phyloP scores from a whole-genome alignment of 2,113 vertebrate genomes.

The Xiphophorus hellerii region DNA sequence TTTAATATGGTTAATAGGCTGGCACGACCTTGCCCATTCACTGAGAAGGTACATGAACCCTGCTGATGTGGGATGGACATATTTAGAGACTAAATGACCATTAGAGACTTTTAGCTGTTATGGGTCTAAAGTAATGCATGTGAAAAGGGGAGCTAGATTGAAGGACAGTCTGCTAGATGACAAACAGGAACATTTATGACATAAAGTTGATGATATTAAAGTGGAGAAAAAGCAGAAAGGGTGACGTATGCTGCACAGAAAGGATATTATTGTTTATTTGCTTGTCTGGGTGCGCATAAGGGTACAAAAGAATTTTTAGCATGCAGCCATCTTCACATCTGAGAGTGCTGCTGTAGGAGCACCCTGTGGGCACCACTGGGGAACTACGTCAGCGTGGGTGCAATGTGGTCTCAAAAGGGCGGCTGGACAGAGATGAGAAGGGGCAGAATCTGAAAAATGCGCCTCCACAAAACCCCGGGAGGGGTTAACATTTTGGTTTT shows the following conservation, averaged over 20 bases:
- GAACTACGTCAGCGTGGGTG: constrained; percentile 74
- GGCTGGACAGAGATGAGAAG: constrained; percentile 49
- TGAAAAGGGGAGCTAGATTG: constrained; percentile 39
- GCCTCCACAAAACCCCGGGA: constrained; percentile 68
- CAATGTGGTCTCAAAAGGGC: constrained; percentile 54
- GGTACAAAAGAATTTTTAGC: constrained; percentile 46
- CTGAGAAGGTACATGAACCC: constrained; percentile 74
- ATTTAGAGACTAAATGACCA: constrained; percentile 77
- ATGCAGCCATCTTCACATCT: constrained; percentile 66
- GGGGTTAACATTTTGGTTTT: constrained; percentile 86
- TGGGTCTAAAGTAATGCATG: constrained; percentile 63
- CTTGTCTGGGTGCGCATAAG: constrained; percentile 53
- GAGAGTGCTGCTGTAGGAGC: constrained; percentile 66
- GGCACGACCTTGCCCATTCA: constrained; percentile 83
- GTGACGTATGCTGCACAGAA: constrained; percentile 47
- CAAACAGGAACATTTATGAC: constrained; percentile 50
- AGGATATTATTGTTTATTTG: constrained; percentile 56
- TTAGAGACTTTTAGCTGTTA: constrained; percentile 67
- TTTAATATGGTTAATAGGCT: constrained; percentile 85
- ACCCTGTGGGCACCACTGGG: constrained; percentile 48
- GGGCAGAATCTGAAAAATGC: constrained; percentile 84
- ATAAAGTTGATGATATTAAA: constrained; percentile 43
- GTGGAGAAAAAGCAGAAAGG: constrained; percentile 27
- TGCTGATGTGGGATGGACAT: constrained; percentile 74
- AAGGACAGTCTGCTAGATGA: constrained; percentile 48